Evolutionary conservation across 2,113 vertebrate genomes (phyloP), one percentile per base, ranked within the genome.

Genomic region (Acanthisitta chloris): DNA sequence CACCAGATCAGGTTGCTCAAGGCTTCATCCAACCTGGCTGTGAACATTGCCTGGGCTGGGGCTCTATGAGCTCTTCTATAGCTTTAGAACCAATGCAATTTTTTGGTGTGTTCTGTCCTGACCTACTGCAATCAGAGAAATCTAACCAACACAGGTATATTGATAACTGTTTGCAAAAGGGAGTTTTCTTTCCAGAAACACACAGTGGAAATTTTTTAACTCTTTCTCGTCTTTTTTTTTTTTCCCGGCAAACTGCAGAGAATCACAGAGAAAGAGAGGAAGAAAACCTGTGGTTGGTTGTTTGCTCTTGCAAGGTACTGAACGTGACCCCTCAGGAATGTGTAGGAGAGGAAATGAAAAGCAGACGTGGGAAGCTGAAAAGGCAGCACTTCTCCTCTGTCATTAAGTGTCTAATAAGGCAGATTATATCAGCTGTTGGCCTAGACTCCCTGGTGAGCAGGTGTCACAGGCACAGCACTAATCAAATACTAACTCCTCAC

Each of bases 261-360:
- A 79, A 45, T 77, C 46, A 28, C 18, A 49, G 38, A 55, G 52
- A 66, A 48, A 78, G 26, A 58, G 58, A 51, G 42, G 49, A 58
- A 87, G 8, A 21, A 45, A 65, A 65, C 28, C 57, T 55, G 52
- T 91, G 69, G 87, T 92, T 94, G 88, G 91, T 96, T 97, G 81
- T 96, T 97, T 97, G 94, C 76, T 92, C 91, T 95, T 79, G 55
- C 65, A 81, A 96, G 72, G 85, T 94, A 93, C 73, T 65, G 93
- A 94, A 90, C 82, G 86, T 96, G 95, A 95, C 97, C 96, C 83
- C 94, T 93, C 72, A 89, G 93, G 95, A 97, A 96, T 92, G 96
- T 96, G 96, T 95, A 94, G 94, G 95, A 97, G 94, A 97, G 94
- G 94, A 96, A 97, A 97, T 95, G 97, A 97, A 96, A 97, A 96